Conservation (phyloP, 1,140 invertebrate species). For the Druon quercuslanigerum region DNA sequence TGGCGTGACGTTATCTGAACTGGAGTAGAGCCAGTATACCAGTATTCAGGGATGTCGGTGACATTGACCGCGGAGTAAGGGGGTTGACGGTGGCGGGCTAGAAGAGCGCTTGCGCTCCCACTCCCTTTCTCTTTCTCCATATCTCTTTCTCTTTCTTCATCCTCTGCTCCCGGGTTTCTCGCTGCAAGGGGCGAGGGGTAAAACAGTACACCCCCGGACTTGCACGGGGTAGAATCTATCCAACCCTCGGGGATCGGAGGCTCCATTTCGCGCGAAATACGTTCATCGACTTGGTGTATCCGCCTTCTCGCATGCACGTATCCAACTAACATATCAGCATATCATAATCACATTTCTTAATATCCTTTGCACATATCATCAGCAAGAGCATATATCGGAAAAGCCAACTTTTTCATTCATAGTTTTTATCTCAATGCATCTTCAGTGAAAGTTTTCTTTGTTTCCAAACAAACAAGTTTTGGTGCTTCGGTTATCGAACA, state of each 20-base stretch:
- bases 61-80: constrained; percentile 69
- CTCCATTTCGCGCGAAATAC: constrained; percentile 30
- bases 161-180: constrained; percentile 44
- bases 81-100: constrained; percentile 61
- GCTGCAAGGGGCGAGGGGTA: constrained; percentile 57
- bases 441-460: constrained; percentile 24
- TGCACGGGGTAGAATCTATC: constrained; percentile 58
- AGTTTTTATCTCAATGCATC: neutral
- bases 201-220: constrained; percentile 68
- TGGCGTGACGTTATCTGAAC: constrained; percentile 53
- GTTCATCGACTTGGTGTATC: neutral
- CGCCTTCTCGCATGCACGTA: constrained; percentile 21
- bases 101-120: constrained; percentile 60
- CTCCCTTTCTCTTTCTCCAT: constrained; percentile 41
- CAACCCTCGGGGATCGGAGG: constrained; percentile 17
- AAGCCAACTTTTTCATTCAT: neutral
- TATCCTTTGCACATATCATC: constrained; percentile 9
- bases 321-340: constrained; percentile 10
- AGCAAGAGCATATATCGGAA: neutral
- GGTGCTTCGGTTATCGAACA: neutral
- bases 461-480: constrained; percentile 4
- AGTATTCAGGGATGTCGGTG: constrained; percentile 65
- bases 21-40: constrained; percentile 42
- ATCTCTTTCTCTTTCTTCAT: constrained; percentile 17
- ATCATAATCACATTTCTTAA: neutral